A percentile compares a stretch with the other conserved stretches of the same genome.
Evolutionary conservation across 1,140 invertebrate species (phyloP).

Genomic region (Apis florea): DNA sequence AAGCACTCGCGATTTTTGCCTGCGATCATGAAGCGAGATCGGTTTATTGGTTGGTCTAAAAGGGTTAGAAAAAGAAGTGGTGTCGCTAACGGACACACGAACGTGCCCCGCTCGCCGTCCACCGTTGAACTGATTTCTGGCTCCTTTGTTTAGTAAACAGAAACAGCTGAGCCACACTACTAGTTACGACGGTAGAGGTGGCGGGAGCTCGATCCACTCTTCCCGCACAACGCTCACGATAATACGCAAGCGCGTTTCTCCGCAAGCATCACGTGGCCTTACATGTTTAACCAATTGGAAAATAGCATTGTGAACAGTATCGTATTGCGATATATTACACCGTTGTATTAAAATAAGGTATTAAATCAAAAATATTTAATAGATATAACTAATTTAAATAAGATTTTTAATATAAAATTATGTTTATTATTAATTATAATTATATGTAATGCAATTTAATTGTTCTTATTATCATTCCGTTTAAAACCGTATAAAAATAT

Average conservation of each 20-base stretch:
- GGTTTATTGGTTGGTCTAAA: conserved; percentile 4
- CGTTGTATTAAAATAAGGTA: not conserved
- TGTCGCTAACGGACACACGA: conserved; percentile 48
- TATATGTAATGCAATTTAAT: too few species aligned
- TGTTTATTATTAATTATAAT: too few species aligned
- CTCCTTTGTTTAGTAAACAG: conserved; percentile 78
- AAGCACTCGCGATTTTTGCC: conserved; percentile 37
- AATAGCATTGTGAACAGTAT: not conserved
- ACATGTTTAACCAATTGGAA: not conserved
- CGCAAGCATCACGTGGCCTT: conserved; percentile 2
- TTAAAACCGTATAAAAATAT: too few species aligned
- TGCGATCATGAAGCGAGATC: conserved; percentile 31
- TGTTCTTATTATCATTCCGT: too few species aligned
- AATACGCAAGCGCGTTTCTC: conserved; percentile 31
- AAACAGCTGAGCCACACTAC: conserved; percentile 73
- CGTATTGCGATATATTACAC: not conserved
- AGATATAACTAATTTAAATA: not conserved
- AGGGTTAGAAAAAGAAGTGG: conserved; percentile 37
- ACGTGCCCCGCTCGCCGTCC: conserved; percentile 67
- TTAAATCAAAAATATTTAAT: not conserved
- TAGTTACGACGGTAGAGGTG: conserved; percentile 46
- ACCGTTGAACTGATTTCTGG: conserved; percentile 69
- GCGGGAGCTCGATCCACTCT: conserved; percentile 25
- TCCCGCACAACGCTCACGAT: conserved; percentile 32
- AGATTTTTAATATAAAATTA: not conserved